Conservation (phyloP, 2,888 invertebrate genomes). For the Ceriagrion tenellum region DNA sequence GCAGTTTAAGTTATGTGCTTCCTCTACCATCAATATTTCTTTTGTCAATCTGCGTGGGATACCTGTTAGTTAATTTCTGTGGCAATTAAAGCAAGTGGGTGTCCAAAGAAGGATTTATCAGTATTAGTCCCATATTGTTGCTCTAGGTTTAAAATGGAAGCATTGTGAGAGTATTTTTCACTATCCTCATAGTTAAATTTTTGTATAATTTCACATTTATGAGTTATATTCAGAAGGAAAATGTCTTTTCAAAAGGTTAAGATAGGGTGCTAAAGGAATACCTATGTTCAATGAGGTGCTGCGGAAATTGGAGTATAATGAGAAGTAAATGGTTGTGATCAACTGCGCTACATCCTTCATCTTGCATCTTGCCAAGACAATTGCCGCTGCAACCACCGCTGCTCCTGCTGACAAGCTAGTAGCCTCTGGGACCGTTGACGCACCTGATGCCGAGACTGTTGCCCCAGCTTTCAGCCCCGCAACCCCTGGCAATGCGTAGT, state of each 20-base stretch:
- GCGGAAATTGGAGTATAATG: slow-evolving; percentile 59
- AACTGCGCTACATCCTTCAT: slow-evolving; percentile 62
- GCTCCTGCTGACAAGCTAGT: slow-evolving; percentile 64
- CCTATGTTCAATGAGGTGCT: slow-evolving; percentile 63
- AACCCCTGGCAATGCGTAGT: slow-evolving; percentile 56
- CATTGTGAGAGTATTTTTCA: background rate
- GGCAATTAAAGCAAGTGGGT: slow-evolving; percentile 39
- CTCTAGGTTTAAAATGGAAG: slow-evolving; percentile 29
- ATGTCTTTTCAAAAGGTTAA: slow-evolving; percentile 63
- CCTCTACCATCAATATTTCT: slow-evolving; percentile 4
- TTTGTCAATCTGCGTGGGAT: slow-evolving; percentile 39
- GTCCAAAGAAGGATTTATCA: background rate
- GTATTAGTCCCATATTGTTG: background rate
- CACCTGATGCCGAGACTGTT: slow-evolving; percentile 45
- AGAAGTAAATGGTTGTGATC: slow-evolving; percentile 63
- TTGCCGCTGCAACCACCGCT: slow-evolving; percentile 47
- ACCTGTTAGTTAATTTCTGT: slow-evolving; percentile 38
- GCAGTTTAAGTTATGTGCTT: background rate
- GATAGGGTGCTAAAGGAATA: slow-evolving; percentile 64
- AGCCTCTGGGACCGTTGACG: slow-evolving; percentile 55
- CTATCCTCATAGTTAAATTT: background rate
- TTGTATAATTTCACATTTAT: slow-evolving; percentile 37
- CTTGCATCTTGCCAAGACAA: slow-evolving; percentile 67
- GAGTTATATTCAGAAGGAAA: slow-evolving; percentile 58
- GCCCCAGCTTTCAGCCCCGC: slow-evolving; percentile 49